Conservation (phyloP, 1,140 invertebrate genomes). For the Solenopsis invicta region DNA sequence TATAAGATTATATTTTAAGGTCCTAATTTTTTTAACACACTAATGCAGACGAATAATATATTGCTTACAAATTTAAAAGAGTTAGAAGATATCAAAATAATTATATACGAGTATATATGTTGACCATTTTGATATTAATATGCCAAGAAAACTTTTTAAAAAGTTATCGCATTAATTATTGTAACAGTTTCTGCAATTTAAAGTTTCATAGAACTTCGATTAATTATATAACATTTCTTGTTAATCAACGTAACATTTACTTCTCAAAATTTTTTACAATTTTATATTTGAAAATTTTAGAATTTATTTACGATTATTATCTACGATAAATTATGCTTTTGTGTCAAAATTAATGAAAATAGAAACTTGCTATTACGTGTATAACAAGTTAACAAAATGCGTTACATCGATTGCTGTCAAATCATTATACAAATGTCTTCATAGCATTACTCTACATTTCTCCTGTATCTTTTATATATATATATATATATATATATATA, state of each 20-base stretch:
- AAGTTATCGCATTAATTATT: neutral
- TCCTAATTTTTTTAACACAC: neutral
- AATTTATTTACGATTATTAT: neutral
- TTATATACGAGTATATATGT: neutral
- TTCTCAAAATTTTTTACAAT: slow-evolving; percentile 2
- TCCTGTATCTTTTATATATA: neutral
- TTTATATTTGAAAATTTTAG: neutral
- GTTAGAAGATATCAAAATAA: neutral
- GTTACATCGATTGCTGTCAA: slow-evolving; percentile 4
- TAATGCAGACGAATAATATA: neutral
- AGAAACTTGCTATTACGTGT: neutral
- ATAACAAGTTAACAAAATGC: neutral
- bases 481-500: neutral
- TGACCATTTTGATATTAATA: neutral
- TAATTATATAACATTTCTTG: neutral
- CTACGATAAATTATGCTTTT: neutral
- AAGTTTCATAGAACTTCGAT: neutral
- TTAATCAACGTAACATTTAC: neutral
- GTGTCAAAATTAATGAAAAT: neutral
- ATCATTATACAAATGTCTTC: neutral
- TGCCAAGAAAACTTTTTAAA: neutral
- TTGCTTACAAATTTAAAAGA: neutral
- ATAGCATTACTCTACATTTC: slow-evolving; percentile 1
- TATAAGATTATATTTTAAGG: too few relatives aligned
- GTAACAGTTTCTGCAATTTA: neutral